Conservation (phyloP, 2,797 vertebrate genomes). For the Microtus agrestis region DNA sequence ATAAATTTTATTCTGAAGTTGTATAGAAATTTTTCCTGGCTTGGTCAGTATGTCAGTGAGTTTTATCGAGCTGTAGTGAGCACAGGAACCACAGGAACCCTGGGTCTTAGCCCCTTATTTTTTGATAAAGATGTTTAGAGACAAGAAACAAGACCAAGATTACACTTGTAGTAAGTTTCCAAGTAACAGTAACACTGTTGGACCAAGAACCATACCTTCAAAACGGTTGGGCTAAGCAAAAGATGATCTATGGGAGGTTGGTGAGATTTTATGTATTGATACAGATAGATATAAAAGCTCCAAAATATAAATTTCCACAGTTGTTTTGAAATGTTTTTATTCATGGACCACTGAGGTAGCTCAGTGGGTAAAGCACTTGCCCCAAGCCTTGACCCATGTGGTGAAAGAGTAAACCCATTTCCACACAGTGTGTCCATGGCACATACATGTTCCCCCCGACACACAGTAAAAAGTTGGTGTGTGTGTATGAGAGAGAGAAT, state of each 20-base stretch:
- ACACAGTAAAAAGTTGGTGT: neutral
- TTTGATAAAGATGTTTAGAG: conserved; percentile 4
- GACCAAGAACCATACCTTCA: conserved; percentile 2
- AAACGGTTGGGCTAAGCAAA: conserved; percentile 20
- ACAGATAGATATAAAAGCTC: neutral
- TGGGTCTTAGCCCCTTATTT: neutral
- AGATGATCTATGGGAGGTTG: neutral
- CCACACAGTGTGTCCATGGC: neutral
- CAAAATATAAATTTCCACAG: neutral
- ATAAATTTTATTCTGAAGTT: conserved; percentile 49
- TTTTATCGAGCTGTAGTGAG: conserved; percentile 9
- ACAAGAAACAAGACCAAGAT: neutral
- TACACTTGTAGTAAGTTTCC: conserved; percentile 46
- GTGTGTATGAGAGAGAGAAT: neutral
- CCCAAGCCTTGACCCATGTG: too few species aligned
- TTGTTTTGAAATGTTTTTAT: neutral
- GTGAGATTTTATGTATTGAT: neutral
- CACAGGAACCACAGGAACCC: neutral
- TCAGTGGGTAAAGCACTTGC: neutral
- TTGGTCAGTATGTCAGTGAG: conserved; percentile 9
- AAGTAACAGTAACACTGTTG: neutral
- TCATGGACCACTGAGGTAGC: neutral
- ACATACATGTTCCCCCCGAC: too few species aligned
- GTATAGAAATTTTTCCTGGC: neutral
- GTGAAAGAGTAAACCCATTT: neutral